Evolutionary conservation across 2,113 vertebrate species (phyloP).

Genomic region (Nesogale talazaci): DNA sequence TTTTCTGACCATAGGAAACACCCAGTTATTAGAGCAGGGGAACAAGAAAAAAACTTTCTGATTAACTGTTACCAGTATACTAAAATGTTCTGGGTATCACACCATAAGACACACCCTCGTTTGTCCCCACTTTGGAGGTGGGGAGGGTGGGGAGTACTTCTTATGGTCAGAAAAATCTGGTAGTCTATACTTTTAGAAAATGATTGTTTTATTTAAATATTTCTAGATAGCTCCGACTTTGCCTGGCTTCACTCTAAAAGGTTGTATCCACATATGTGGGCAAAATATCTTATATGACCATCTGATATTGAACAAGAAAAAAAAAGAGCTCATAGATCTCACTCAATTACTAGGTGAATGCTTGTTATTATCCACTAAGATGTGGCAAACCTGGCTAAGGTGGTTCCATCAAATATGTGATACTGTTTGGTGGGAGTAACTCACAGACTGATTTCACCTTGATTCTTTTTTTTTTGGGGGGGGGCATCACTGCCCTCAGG

Average conservation of each 20-base stretch:
- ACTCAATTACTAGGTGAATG: not conserved
- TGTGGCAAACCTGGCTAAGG: not conserved
- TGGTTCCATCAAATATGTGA: not conserved
- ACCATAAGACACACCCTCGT: no score
- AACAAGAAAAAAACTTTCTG: no score
- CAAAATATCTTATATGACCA: not conserved
- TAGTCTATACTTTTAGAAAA: not conserved
- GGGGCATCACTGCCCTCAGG: no score
- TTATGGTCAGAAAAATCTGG: no score
- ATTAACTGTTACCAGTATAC: no score
- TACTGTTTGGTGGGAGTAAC: not conserved
- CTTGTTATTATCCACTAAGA: not conserved
- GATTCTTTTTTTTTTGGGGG: no score
- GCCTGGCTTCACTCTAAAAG: not conserved
- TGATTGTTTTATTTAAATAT: not conserved
- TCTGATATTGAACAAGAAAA: not conserved
- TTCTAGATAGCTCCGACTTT: no score
- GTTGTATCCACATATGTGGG: not conserved
- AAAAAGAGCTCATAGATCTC: not conserved
- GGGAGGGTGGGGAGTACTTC: no score
- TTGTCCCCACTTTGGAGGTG: no score
- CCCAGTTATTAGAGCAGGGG: no score
- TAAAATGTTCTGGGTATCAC: no score
- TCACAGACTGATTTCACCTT: not conserved
- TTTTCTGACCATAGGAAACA: no score